Conservation (phyloP, 35 echinoderm and acorn worm genomes). For the Stichopus chloronotus region DNA sequence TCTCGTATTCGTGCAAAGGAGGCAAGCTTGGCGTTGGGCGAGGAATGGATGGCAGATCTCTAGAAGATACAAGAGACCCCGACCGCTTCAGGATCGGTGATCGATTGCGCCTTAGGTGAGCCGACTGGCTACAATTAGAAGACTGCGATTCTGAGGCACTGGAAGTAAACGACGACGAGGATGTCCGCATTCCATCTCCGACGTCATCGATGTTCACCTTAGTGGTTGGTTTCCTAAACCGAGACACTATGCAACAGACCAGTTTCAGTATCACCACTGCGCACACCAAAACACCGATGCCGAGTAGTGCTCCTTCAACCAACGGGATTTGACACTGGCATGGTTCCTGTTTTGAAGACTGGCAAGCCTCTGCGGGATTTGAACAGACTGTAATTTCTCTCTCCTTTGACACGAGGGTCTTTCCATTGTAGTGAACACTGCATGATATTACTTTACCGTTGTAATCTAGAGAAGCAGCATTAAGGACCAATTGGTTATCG, state of each 20-base stretch:
- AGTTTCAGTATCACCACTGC: not conserved
- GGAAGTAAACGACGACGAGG: not conserved
- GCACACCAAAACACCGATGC: not conserved
- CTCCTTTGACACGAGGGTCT: not conserved
- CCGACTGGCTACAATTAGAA: not conserved
- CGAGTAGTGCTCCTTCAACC: not conserved
- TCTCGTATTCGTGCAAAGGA: not conserved
- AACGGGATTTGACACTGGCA: not conserved
- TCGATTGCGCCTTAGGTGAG: not conserved
- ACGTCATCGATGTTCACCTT: not conserved
- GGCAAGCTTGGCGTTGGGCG: not conserved
- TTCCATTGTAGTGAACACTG: not conserved
- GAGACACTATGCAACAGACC: not conserved
- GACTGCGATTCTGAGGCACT: conserved; percentile 7
- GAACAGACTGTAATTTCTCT: not conserved
- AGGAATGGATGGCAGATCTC: conserved; percentile 15
- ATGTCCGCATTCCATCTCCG: too few relatives aligned
- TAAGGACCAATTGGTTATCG: conserved; percentile 6
- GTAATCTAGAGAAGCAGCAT: not conserved
- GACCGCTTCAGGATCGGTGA: conserved; percentile 2
- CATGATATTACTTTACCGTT: not conserved
- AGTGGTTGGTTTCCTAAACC: not conserved
- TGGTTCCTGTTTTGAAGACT: not conserved
- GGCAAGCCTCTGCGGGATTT: not conserved
- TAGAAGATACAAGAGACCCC: not conserved